Evolutionary conservation across 2,113 vertebrate species (phyloP), one percentile per base, ranked within the genome.

Genomic region (Cyanistes caeruleus): DNA sequence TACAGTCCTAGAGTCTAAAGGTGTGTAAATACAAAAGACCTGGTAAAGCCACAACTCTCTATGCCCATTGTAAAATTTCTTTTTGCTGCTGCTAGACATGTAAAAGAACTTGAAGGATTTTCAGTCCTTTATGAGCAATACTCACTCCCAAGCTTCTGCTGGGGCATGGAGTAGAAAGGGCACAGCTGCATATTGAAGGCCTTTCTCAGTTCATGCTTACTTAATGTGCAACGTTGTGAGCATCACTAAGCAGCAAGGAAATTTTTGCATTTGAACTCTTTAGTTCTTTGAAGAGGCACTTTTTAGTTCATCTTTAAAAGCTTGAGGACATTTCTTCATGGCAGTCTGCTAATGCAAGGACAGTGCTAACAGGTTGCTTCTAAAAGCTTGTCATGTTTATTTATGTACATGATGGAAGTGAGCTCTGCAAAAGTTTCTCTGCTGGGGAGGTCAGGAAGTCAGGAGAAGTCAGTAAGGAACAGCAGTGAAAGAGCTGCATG

Each of bases 331-430:
- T 94, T 94, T 82, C 77, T 89, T 89, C 77, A 30, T 79, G 53
- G 79, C 59, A 72, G 77, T 53, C 60, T 91, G 69, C 80, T 84
- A 76, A 95, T 46, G 69, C 94, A 78, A 64, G 23, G 59, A 86
- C 81, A 62, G 44, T 49, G 84, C 89, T 95, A 93, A 96, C 89
- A 91, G 76, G 93, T 75, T 87, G 73, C 37, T 89, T 82, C 60
- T 94, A 75, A 94, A 90, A 87, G 76, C 89, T 72, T 78, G 76
- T 90, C 87, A 76, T 0, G 0, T 84, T 95, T 90, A 74, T 94
- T 92, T 93, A 55, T 89, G 84, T 62, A 33, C 68, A 80, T 74
- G 79, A 53, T 39, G 39, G 72, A 73, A 84, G 43, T 1, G 0
- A 48, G 63, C 52, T 27, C n/a, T 69, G 62, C 2, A 5, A 69